phyloP scores from a whole-genome alignment of 35 echinoderm and acorn worm species.

The Patiria miniata region DNA sequence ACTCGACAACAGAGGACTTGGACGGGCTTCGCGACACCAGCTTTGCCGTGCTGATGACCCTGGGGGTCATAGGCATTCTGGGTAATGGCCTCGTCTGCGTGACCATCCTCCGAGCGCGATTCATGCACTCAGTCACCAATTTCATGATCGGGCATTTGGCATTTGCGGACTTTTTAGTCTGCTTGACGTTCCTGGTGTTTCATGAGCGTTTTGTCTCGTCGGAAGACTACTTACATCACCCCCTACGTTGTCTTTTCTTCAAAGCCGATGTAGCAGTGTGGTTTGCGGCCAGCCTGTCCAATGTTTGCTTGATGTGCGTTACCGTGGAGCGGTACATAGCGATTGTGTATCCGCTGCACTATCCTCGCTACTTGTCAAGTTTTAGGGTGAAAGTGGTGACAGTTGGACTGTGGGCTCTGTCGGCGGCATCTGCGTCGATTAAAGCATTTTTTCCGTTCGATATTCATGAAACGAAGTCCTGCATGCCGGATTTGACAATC shows the following conservation, averaged over 20 bases:
- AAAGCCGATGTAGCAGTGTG: constrained; percentile 74
- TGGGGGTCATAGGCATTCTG: constrained; percentile 70
- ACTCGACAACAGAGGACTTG: too few species aligned
- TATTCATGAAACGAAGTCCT: constrained; percentile 44
- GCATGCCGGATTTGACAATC: constrained; percentile 30
- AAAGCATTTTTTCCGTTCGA: constrained; percentile 55
- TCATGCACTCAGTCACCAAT: constrained; percentile 87
- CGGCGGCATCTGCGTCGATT: too few species aligned
- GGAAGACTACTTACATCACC: too few species aligned
- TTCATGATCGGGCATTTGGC: constrained; percentile 86
- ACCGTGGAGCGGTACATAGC: constrained; percentile 90
- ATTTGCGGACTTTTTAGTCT: constrained; percentile 71
- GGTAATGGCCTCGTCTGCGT: constrained; percentile 82
- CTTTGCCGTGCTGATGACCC: background rate
- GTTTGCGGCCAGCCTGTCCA: constrained; percentile 76
- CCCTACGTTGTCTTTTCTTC: too few species aligned
- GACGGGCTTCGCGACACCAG: too few species aligned
- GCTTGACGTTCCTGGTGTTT: constrained; percentile 64
- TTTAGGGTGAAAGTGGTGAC: constrained; percentile 62
- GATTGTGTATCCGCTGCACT: constrained; percentile 79
- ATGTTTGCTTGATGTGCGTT: constrained; percentile 76
- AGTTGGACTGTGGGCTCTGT: constrained; percentile 42
- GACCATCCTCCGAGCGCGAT: constrained; percentile 71
- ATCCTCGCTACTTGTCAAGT: constrained; percentile 64
- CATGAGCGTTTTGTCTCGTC: constrained; percentile 60